Conservation (phyloP, 2,888 invertebrate genomes). For the Macrosoma leucophasiata region DNA sequence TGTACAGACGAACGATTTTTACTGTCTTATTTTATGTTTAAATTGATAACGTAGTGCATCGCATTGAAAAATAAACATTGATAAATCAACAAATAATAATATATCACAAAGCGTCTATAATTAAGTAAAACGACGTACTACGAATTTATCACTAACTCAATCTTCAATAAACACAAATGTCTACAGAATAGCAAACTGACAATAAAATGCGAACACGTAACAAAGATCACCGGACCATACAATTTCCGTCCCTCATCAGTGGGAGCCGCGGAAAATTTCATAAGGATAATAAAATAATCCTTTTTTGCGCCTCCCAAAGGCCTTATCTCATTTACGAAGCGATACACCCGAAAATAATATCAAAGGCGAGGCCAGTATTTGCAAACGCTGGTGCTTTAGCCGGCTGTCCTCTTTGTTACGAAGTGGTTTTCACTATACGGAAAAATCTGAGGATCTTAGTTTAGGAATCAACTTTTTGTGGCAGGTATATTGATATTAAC, state of each 20-base stretch:
- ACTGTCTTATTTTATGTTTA: too few species aligned
- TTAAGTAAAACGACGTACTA: too few species aligned
- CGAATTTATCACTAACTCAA: too few species aligned
- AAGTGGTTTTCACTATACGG: constrained; percentile 2
- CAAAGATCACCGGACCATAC: constrained; percentile 21
- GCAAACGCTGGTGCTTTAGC: constrained; percentile 17
- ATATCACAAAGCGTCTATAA: too few species aligned
- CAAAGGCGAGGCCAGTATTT: constrained; percentile 31
- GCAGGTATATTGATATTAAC: too few species aligned
- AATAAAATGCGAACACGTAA: constrained; percentile 10
- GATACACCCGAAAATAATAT: constrained; percentile 35
- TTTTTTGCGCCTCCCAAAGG: constrained; percentile 28
- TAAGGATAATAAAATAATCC: constrained; percentile 43
- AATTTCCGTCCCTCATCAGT: constrained; percentile 21
- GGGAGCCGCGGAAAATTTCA: constrained; percentile 30
- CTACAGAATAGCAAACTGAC: too few species aligned
- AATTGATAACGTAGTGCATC: too few species aligned
- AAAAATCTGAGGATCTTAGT: constrained; percentile 1
- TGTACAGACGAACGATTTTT: too few species aligned
- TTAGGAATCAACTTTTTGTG: too few species aligned
- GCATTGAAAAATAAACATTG: too few species aligned
- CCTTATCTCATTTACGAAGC: constrained; percentile 35
- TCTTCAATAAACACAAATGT: too few species aligned
- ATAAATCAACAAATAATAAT: too few species aligned
- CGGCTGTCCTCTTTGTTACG: constrained; percentile 1